phyloP scores from a whole-genome alignment of 1,140 invertebrate genomes.

The Trichogramma pretiosum region DNA sequence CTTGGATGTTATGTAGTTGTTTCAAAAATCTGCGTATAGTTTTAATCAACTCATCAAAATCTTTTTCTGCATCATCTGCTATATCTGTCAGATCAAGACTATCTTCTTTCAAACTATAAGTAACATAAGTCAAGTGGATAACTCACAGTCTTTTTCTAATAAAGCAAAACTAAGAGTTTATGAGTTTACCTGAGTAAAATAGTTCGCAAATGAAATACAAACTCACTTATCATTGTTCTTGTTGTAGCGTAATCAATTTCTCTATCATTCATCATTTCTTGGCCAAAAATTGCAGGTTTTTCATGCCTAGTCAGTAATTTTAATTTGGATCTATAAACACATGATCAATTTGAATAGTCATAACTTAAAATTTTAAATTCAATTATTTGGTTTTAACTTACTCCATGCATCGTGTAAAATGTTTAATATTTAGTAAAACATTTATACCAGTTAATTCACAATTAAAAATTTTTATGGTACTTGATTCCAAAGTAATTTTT shows the following conservation, averaged over 20 bases:
- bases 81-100: conserved; percentile 21
- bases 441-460: conserved; percentile 25
- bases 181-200: conserved; percentile 38
- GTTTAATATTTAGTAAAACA: conserved; percentile 28
- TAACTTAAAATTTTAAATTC: too few relatives aligned
- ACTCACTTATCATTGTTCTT: conserved; percentile 30
- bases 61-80: conserved; percentile 24
- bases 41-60: conserved; percentile 27
- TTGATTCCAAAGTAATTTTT: too few relatives aligned
- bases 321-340: conserved; percentile 21
- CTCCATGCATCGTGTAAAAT: conserved; percentile 33
- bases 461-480: conserved; percentile 27
- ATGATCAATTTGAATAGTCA: not conserved
- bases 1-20: conserved; percentile 31
- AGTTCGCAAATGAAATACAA: conserved; percentile 29
- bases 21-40: conserved; percentile 30
- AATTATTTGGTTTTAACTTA: too few relatives aligned
- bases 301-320: conserved; percentile 34
- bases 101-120: conserved; percentile 30
- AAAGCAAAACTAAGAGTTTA: too few relatives aligned
- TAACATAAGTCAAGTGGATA: conserved; percentile 4
- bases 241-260: conserved; percentile 30
- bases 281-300: conserved; percentile 19
- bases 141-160: too few relatives aligned
- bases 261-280: conserved; percentile 12